A percentile compares a stretch with the other conserved stretches of the same genome.
Evolutionary conservation across 53 echinoderm and acorn worm genomes (phyloP).

Genomic region (Paracentrotus lividus): DNA sequence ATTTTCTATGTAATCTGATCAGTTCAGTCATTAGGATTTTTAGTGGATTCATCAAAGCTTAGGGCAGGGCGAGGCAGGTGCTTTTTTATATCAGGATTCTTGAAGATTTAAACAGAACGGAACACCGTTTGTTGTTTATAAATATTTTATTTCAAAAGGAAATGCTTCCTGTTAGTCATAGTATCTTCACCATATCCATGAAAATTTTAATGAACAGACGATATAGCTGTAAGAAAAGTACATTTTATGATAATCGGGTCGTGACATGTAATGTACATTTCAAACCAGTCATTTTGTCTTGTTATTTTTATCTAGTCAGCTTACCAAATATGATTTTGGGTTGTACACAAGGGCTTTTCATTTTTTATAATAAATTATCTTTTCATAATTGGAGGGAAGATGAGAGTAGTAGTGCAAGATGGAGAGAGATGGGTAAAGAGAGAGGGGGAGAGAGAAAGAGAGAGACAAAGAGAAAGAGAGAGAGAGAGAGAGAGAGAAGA

Average conservation of each 20-base stretch:
- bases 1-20: not conserved
- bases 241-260: not conserved
- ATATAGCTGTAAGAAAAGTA: not conserved
- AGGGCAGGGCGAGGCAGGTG: not conserved
- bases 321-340: too few species aligned
- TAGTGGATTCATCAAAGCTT: not conserved
- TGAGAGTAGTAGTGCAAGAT: not conserved
- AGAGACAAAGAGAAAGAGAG: not conserved
- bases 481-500: not conserved
- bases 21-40: not conserved
- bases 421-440: not conserved
- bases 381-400: not conserved
- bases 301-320: too few species aligned
- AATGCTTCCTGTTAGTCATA: not conserved
- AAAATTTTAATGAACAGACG: not conserved
- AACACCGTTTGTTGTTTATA: not conserved
- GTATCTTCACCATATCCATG: not conserved
- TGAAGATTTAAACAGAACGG: not conserved
- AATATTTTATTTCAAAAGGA: conserved; percentile 34
- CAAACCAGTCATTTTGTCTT: too few species aligned
- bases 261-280: not conserved
- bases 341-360: not conserved
- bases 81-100: not conserved
- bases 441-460: not conserved
- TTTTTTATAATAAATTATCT: not conserved